phyloP scores from a whole-genome alignment of 2,888 invertebrate genomes.

The Mesochorus sp. region DNA sequence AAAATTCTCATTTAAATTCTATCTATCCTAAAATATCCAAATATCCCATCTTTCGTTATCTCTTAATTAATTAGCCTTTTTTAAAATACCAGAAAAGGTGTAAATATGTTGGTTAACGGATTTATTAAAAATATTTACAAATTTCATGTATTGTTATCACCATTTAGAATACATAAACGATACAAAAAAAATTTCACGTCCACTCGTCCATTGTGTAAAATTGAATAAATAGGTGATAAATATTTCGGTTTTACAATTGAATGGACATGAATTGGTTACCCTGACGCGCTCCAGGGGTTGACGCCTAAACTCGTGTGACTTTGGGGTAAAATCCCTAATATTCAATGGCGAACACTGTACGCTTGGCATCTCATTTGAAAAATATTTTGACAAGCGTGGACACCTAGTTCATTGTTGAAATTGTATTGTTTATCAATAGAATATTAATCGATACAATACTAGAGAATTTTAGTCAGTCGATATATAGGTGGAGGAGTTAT shows the following conservation, averaged over 20 bases:
- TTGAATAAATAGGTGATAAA: constrained; percentile 37
- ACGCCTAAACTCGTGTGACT: background rate
- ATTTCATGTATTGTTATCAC: background rate
- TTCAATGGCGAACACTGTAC: constrained; percentile 26
- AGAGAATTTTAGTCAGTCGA: too few relatives aligned
- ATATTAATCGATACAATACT: too few relatives aligned
- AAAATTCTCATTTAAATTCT: too few relatives aligned
- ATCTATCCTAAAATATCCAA: too few relatives aligned
- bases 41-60: too few relatives aligned
- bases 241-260: constrained; percentile 31
- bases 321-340: background rate
- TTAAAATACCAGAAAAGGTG: too few relatives aligned
- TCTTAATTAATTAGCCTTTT: too few relatives aligned
- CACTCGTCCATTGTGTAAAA: constrained; percentile 29
- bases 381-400: constrained; percentile 62
- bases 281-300: constrained; percentile 19
- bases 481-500: too few relatives aligned
- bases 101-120: too few relatives aligned
- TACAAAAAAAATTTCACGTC: background rate
- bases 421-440: constrained; percentile 8
- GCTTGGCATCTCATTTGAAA: constrained; percentile 22
- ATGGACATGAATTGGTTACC: constrained; percentile 33
- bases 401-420: constrained; percentile 45
- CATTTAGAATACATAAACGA: background rate
- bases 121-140: background rate